phyloP scores from a whole-genome alignment of 2,797 vertebrate species.

The Pseudocheirus occidentalis region DNA sequence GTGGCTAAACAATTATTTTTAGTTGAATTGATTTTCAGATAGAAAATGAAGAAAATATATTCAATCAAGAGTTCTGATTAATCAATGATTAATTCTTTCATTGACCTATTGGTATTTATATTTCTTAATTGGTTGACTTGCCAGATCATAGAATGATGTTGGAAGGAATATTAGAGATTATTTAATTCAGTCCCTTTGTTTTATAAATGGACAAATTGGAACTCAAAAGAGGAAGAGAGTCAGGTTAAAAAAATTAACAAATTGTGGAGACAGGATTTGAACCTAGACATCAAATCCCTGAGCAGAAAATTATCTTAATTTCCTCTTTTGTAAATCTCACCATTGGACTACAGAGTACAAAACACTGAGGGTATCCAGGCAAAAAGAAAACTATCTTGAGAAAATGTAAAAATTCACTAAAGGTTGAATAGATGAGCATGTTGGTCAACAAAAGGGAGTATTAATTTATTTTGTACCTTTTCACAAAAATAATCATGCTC shows the following conservation, averaged over 20 bases:
- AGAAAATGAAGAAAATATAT: background rate
- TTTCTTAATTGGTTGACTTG: conserved; percentile 70
- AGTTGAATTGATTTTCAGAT: background rate
- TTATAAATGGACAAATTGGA: background rate
- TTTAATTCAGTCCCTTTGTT: background rate
- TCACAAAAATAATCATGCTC: background rate
- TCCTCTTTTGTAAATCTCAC: conserved; percentile 66
- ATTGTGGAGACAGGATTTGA: background rate
- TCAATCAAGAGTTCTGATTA: conserved; percentile 41
- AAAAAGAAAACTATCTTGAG: conserved; percentile 16
- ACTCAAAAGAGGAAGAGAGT: background rate
- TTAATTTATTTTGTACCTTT: background rate
- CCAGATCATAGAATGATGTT: conserved; percentile 13
- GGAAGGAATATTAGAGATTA: background rate
- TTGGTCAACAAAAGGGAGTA: conserved; percentile 5
- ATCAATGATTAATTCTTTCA: conserved; percentile 62
- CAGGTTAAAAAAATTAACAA: background rate
- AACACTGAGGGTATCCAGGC: conserved; percentile 23
- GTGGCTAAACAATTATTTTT: background rate
- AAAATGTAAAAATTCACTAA: background rate
- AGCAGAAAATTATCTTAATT: conserved; percentile 76
- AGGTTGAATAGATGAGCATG: background rate
- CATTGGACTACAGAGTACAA: conserved; percentile 19
- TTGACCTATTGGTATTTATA: conserved; percentile 69
- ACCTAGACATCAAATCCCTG: conserved; percentile 71